Percentiles rank a stretch among this genome's conserved stretches.
These are phyloP conservation scores for Hipparchia semele DNA, from an alignment of 2,888 invertebrate species.

Conservation along the genomic window DNA sequence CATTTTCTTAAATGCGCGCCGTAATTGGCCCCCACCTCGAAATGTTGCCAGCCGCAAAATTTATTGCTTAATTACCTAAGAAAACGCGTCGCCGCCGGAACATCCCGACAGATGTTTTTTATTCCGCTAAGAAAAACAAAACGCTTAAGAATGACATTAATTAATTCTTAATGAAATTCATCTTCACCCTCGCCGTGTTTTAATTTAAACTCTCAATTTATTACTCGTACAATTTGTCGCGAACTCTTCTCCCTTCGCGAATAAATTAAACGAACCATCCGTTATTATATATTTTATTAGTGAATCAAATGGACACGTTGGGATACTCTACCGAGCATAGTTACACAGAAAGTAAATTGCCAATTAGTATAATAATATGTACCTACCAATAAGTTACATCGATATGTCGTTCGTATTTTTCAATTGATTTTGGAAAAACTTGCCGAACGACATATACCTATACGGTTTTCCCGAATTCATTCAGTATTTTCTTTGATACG, in stretches of 20 bases:
- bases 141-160: slow-evolving; percentile 83
- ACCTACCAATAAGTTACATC: slow-evolving; percentile 17
- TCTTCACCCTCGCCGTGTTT: slow-evolving; percentile 80
- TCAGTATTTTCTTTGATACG: slow-evolving; percentile 75
- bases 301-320: slow-evolving; percentile 60
- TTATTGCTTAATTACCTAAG: slow-evolving; percentile 84
- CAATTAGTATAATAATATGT: slow-evolving; percentile 1
- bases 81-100: slow-evolving; percentile 72
- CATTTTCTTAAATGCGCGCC: slow-evolving; percentile 76
- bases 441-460: slow-evolving; percentile 24
- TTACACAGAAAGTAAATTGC: not conserved
- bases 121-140: slow-evolving; percentile 79
- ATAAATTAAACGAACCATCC: slow-evolving; percentile 52
- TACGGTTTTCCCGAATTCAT: slow-evolving; percentile 5
- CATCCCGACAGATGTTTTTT: slow-evolving; percentile 80
- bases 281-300: slow-evolving; percentile 74
- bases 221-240: slow-evolving; percentile 81
- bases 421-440: slow-evolving; percentile 30
- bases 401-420: slow-evolving; percentile 31
- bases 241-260: slow-evolving; percentile 46
- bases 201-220: slow-evolving; percentile 81
- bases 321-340: slow-evolving; percentile 10
- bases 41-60: slow-evolving; percentile 79
- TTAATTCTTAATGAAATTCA: slow-evolving; percentile 84
- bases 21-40: slow-evolving; percentile 80